Evolutionary conservation across 2,797 vertebrate genomes (phyloP).

Genomic region (Amblyopsis hoosieri): DNA sequence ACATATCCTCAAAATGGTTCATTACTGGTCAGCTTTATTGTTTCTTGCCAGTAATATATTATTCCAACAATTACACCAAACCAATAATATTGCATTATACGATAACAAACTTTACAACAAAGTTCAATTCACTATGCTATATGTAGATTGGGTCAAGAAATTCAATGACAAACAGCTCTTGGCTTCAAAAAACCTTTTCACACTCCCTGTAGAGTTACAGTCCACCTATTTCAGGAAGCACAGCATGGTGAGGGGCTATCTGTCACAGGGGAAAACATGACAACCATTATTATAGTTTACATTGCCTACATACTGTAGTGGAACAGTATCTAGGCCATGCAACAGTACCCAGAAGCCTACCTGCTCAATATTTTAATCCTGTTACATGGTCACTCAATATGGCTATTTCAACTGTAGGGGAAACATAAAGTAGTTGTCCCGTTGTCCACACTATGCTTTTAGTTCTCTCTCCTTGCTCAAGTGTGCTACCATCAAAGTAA

Average conservation of each 20-base stretch:
- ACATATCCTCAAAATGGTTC: no score
- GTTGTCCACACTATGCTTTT: background rate
- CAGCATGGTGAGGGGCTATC: slow-evolving; percentile 38
- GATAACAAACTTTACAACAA: background rate
- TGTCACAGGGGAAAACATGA: slow-evolving; percentile 39
- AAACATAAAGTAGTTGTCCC: slow-evolving; percentile 14
- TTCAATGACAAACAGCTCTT: background rate
- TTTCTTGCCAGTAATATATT: no score
- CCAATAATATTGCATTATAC: no score
- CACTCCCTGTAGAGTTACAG: slow-evolving; percentile 31
- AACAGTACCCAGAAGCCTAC: slow-evolving; percentile 31
- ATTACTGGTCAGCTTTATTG: no score
- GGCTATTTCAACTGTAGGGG: slow-evolving; percentile 38
- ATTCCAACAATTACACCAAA: no score
- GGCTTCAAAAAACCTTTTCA: slow-evolving; percentile 15
- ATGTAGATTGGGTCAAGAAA: background rate
- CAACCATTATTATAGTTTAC: slow-evolving; percentile 37
- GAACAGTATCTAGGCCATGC: slow-evolving; percentile 50
- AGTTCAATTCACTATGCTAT: background rate
- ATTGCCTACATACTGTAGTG: slow-evolving; percentile 26
- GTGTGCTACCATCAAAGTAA: no score
- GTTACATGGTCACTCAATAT: slow-evolving; percentile 57
- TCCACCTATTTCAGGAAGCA: slow-evolving; percentile 22
- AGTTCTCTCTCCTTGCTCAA: slow-evolving; percentile 9
- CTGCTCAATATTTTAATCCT: slow-evolving; percentile 56